Conservation (phyloP, 2,888 invertebrate genomes). For the Dasypogon diadema region DNA sequence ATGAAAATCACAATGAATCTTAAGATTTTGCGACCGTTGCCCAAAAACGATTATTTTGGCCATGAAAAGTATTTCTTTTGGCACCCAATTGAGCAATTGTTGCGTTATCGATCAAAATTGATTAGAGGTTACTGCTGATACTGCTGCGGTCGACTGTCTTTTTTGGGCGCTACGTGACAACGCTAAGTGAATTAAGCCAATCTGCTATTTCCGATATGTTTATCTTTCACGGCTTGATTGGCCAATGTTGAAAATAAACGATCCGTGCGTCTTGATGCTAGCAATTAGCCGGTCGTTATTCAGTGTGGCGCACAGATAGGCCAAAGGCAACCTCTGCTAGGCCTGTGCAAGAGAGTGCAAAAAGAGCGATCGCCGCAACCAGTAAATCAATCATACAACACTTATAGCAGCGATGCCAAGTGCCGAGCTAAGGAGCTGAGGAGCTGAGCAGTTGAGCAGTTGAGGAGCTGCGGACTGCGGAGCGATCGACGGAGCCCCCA, state of each 20-base stretch:
- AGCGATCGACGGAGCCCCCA: too few species aligned
- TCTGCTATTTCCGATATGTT: slow-evolving; percentile 47
- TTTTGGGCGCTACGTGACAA: slow-evolving; percentile 32
- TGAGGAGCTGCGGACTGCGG: too few species aligned
- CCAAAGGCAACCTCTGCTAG: slow-evolving; percentile 40
- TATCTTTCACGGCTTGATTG: slow-evolving; percentile 23
- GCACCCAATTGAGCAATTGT: slow-evolving; percentile 39
- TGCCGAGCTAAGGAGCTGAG: slow-evolving; percentile 17
- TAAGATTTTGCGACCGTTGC: slow-evolving; percentile 29
- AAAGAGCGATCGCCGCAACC: slow-evolving; percentile 28
- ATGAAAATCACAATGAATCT: slow-evolving; percentile 23
- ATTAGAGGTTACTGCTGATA: background rate
- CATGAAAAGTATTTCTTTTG: slow-evolving; percentile 39
- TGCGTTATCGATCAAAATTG: slow-evolving; percentile 30
- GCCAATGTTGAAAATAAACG: slow-evolving; percentile 24
- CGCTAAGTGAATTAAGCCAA: slow-evolving; percentile 39
- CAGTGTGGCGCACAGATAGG: background rate
- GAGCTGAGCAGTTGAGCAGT: too few species aligned
- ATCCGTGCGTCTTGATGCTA: slow-evolving; percentile 7
- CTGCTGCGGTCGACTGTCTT: background rate
- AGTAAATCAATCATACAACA: slow-evolving; percentile 44
- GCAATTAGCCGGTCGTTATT: slow-evolving; percentile 47
- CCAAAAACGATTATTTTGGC: slow-evolving; percentile 28
- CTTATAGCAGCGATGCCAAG: too few species aligned
- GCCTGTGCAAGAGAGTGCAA: slow-evolving; percentile 34